Base-by-base conservation (phyloP, 2,888 invertebrate genomes). In the Drosophila niveifrons region DNA sequence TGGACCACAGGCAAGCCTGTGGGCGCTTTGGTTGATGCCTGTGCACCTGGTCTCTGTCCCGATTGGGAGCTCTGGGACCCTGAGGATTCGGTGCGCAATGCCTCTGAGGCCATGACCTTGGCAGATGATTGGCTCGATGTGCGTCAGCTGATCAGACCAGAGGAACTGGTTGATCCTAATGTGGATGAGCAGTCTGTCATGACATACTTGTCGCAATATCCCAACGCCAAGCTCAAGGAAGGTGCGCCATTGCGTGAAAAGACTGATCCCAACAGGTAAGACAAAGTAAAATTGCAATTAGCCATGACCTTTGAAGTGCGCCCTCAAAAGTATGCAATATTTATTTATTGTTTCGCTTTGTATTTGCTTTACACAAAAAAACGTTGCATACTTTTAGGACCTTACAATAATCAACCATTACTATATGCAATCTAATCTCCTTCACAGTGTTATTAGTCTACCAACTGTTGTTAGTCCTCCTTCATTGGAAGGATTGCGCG, bases 181-280 rank as follows among this genome's bases (percentile, higher is more conserved):
- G 96, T 98, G 77, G 98, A 98, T 92, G 98, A 98, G 92, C 95
- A 96, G 93, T 97, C 97, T 18, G 97, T 98, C 96, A 98, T 98
- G 97, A 98, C 98, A 1, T 98, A 98, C 91, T 93, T 98, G 81
- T 96, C 97, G 36, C 97, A 98, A 92, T 98, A 97, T 93, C 98
- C 97, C 59, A 96, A 95, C 91, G 96, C 97, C 39, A 97, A 97
- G 93, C 93, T 97, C 76, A 96, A 96, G 91, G 92, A 94, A 13
- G 96, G 96, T 48, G 97, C 97, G 18, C 97, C 97, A 3, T 90
- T 97, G 55, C 93, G 96, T 72, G 95, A 96, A 31, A 94, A 95
- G 85, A 95, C 96, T 46, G 96, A 96, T 93, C 95, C 96, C n/a
- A 95, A 95, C 91, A 95, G 95, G 96, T 96, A 91, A 65, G 48